Base-by-base conservation (phyloP, 2,113 vertebrate genomes). In the Panurus biarmicus region DNA sequence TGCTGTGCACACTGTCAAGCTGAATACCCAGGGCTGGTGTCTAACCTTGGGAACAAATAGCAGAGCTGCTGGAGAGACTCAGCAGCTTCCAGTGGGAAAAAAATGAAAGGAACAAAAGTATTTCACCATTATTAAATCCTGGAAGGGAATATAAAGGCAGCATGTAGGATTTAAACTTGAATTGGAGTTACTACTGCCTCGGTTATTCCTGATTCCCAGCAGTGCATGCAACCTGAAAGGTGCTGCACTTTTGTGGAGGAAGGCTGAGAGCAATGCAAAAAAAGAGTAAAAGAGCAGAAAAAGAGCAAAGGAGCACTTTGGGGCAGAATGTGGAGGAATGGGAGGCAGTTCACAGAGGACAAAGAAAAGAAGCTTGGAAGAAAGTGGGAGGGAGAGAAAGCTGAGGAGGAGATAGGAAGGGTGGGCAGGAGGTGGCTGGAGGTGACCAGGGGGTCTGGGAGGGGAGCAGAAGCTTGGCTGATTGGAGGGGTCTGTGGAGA, bases 181-280 rank as follows among this genome's bases (percentile, higher is more conserved):
- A 36, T 61, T 38, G 29, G 69, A 14, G 35, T 26, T 71, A 61
- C 60, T 60, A 44, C 40, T 70, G 54, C 31, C 65, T 36, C 44
- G 57, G 62, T 61, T 61, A 25, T 42, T 61, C 24, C 56, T 18
- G 42, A 62, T 62, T 53, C 64, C n/a, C 35, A 70, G 65, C 36
- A 50, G 50, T 4, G 13, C 0, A 2, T 81, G 67, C 56, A 61
- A 14, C 10, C 15, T 0, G 0, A 29, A 73, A 85, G 19, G 36
- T 62, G 62, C 65, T 38, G 16, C 16, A 20, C 11, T 48, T 42
- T 48, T 3, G 1, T 0, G 42, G 12, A 65, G 45, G 42, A 85
- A 58, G 21, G 42, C 19, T 44, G 67, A 66, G 22, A 89, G 81
- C 5, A 11, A 42, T 1, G 11, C 29, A 0, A 75, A 61, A 48